Evolutionary conservation across 1,140 invertebrate genomes (phyloP).

Genomic region (Anastrepha obliqua): DNA sequence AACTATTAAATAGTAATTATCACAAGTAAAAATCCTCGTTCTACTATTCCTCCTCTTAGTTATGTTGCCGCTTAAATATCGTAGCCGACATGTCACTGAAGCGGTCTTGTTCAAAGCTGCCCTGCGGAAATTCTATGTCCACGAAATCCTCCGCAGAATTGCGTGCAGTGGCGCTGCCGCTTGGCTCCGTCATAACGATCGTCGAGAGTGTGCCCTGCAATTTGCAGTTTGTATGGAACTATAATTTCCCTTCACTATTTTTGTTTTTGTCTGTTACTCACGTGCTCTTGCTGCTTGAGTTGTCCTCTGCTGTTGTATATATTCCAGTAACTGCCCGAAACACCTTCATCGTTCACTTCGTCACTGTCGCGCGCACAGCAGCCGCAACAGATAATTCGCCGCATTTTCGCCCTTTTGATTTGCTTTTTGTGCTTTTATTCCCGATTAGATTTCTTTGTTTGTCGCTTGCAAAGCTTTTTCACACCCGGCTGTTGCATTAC

Average conservation of each 20-base stretch:
- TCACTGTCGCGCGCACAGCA: background rate
- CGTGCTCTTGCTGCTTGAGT: background rate
- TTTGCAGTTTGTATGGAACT: background rate
- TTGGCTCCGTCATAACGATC: constrained; percentile 4
- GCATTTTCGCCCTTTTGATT: background rate
- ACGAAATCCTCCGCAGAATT: constrained; percentile 25
- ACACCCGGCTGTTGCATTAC: background rate
- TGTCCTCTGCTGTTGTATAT: constrained; percentile 10
- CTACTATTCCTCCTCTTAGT: background rate
- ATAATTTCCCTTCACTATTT: background rate
- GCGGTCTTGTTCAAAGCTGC: constrained; percentile 52
- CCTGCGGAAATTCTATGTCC: constrained; percentile 18
- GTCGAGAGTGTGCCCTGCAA: constrained; percentile 19
- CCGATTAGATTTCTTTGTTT: background rate
- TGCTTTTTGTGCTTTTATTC: background rate
- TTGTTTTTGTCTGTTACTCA: background rate
- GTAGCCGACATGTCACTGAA: constrained; percentile 54
- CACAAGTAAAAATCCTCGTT: background rate
- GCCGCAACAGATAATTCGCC: background rate
- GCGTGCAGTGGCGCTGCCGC: background rate
- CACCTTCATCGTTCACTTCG: background rate
- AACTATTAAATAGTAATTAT: background rate
- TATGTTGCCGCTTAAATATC: constrained; percentile 39
- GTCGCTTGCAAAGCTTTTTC: background rate
- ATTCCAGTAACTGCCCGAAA: background rate